phyloP scores from a whole-genome alignment of 2,113 vertebrate species.

The Pseudolaguvia tuberculata region DNA sequence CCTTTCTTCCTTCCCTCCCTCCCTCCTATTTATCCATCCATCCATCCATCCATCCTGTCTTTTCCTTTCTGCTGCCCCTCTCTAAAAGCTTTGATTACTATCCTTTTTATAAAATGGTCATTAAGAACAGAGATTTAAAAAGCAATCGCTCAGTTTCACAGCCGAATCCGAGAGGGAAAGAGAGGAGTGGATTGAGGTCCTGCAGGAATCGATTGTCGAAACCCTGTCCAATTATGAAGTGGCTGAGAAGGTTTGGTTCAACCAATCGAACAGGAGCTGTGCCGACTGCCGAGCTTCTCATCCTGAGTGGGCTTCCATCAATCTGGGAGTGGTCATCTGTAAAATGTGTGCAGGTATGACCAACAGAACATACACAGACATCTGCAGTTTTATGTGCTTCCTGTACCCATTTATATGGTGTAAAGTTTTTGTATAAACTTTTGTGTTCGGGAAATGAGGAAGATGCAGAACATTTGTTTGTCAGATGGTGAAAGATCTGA shows the following conservation, averaged over 20 bases:
- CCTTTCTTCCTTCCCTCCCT: background rate
- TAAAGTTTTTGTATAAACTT: background rate
- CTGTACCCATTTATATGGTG: background rate
- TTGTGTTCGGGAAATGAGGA: too few relatives aligned
- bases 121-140: slow-evolving; percentile 62
- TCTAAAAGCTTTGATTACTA: slow-evolving; percentile 41
- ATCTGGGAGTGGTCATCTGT: slow-evolving; percentile 94
- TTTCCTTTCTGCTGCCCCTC: background rate
- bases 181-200: slow-evolving; percentile 90
- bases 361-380: background rate
- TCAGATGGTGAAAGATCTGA: background rate
- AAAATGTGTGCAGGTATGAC: slow-evolving; percentile 94
- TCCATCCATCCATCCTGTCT: too few relatives aligned
- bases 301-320: slow-evolving; percentile 97
- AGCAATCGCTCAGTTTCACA: slow-evolving; percentile 81
- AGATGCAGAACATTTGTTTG: too few relatives aligned
- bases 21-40: too few relatives aligned
- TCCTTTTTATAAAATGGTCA: slow-evolving; percentile 72
- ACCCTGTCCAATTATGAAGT: slow-evolving; percentile 98
- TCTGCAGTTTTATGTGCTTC: too few relatives aligned
- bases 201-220: slow-evolving; percentile 92
- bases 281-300: slow-evolving; percentile 81
- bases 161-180: slow-evolving; percentile 90
- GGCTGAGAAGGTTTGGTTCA: slow-evolving; percentile 98
- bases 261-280: slow-evolving; percentile 88